Base-by-base conservation (phyloP, 1,140 invertebrate genomes). In the Triops longicaudatus region DNA sequence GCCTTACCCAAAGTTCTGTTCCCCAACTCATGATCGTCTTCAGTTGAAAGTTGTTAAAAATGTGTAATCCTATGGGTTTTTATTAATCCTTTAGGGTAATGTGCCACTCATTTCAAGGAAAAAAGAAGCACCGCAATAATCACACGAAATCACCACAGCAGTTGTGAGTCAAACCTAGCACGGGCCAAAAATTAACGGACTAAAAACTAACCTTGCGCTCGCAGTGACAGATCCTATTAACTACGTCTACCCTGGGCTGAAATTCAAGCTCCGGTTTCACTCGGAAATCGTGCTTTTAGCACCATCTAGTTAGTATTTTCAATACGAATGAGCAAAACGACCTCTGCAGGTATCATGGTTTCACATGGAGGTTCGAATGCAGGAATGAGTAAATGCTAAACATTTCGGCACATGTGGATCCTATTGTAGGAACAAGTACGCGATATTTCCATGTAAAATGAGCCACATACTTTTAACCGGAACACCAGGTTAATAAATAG, bases 1-100 rank as follows among this genome's bases (percentile, higher is more conserved):
- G 63, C 12, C 41, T 79, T 80, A 80, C 79, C 79, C 79, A 80
- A 79, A 80, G 78, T 74, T 80, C 79, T 43, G 73, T 79, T 80
- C 79, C 79, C 79, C 79, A 80, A 63, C 78, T 79, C 79, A 80
- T 80, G 76, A n/a, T 79, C 42, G 50, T 42, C 28, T 6, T 12
- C 26, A 26, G 26, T 74, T 74, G 26, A 12, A 72, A 72, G 26
- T 12, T 9, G 73, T 26, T 22, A n/a, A 22, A 22, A 63, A 63
- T 5, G 14, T 63, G 1, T 63, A 63, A 63, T 63, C 50, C 50
- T 63, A 22, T 63, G 50, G 50, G 31, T 37, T 37, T 37, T 2
- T 37, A 37, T 63, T 63, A 63, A 63, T 63, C 50, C 50, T 63
- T 37, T 37, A 63, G 22, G 50, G 50, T 63, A 63, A 63, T 17